Evolutionary conservation across 2,797 vertebrate genomes (phyloP), one percentile per base, ranked within the genome.

Genomic region (Rousettus madagascariensis): DNA sequence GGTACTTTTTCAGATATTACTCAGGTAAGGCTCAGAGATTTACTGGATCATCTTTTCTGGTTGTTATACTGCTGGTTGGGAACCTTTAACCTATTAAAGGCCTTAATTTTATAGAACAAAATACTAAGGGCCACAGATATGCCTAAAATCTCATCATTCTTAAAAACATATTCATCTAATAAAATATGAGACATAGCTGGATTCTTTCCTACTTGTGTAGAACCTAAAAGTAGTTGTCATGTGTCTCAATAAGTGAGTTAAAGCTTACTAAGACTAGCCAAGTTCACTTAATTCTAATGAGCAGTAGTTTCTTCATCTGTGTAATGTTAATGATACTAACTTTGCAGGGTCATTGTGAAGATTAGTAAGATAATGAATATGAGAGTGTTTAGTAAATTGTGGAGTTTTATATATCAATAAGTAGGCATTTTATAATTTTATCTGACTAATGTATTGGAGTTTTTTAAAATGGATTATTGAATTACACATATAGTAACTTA

Each of bases 221-320:
- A 65, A 83, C 61, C 22, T 91, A 41, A 93, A 85, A 80, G 55
- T 94, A 88, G 72, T 63, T 95, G 49, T 61, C 28, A 15, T 90
- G 49, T 85, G 22, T 75, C 59, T 90, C 3, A 11, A 22, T 77
- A 63, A 90, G 8, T 55, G 91, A 61, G 38, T 69, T 78, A n/a
- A 87, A 90, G 20, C 55, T 36, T 77, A 5, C 57, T 95, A n/a
- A 12, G 59, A 68, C 43, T 83, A 46, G 51, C 51, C 49, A 55
- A 84, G 9, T 13, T 66, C 71, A 80, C 59, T 80, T 92, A 84
- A 55, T 86, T 95, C 72, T 93, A 63, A 75, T 69, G 22, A 78
- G 30, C 36, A 86, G 59, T 93, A 75, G 59, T 80, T 78, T 95
- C 69, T 89, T 91, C 22, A 61, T 92, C 33, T 90, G 33, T 61